Percentiles rank a stretch among this genome's conserved stretches.
phyloP scores from a whole-genome alignment of 2,797 vertebrate species.

The Xiphorhynchus erythropygius region DNA sequence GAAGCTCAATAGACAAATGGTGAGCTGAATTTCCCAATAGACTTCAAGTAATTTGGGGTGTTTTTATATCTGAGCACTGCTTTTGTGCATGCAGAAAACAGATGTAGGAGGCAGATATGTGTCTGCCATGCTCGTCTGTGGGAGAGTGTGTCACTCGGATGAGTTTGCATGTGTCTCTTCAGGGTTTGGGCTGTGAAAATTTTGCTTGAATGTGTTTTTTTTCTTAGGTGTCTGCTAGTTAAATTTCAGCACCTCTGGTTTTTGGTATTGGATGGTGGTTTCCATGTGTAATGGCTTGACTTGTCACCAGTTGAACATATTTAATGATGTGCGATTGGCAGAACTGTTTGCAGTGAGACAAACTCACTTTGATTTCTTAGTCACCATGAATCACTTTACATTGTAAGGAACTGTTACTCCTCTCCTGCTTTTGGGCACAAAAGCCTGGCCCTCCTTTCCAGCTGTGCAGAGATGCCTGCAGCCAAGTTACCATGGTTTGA shows the following conservation, averaged over 20 bases:
- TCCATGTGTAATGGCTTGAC: neutral
- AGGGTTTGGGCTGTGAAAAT: neutral
- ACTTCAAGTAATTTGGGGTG: neutral
- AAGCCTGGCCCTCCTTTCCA: neutral
- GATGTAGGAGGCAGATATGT: neutral
- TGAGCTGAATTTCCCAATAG: neutral
- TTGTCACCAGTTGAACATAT: neutral
- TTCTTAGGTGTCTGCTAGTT: neutral
- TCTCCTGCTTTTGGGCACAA: neutral
- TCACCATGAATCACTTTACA: neutral
- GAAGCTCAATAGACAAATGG: neutral
- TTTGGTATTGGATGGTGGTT: neutral
- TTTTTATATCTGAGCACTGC: neutral
- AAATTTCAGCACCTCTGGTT: neutral
- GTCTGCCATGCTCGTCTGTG: conserved; percentile 1
- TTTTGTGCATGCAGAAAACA: neutral
- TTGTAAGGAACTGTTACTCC: neutral
- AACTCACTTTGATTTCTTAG: neutral
- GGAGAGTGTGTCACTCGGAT: neutral
- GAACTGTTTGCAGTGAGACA: neutral
- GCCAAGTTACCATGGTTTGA: neutral
- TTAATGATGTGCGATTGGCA: neutral
- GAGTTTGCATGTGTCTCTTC: neutral
- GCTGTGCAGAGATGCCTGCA: neutral
- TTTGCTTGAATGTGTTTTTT: neutral